These are phyloP conservation scores for Leucosticte australis DNA, from an alignment of 2,113 vertebrate genomes.

Conservation along the genomic window DNA sequence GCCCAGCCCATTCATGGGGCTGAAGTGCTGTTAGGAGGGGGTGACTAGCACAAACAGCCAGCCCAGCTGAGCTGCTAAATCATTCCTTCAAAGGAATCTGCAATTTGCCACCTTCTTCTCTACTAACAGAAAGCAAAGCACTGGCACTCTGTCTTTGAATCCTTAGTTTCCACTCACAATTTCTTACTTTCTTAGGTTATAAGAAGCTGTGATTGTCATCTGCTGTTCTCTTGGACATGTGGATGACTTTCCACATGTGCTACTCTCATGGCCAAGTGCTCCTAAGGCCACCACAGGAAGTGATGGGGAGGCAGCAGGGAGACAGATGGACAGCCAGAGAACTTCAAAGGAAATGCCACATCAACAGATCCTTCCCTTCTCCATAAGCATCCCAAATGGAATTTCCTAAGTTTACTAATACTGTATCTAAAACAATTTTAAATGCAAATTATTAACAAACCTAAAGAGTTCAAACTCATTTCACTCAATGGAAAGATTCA, in stretches of 20 bases:
- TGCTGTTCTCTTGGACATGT: not conserved
- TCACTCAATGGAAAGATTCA: not conserved
- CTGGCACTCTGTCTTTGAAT: not conserved
- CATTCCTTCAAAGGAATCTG: not conserved
- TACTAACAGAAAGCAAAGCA: not conserved
- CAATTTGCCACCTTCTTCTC: not conserved
- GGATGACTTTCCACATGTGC: slow-evolving; percentile 51
- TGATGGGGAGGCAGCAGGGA: slow-evolving; percentile 45
- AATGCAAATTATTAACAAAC: slow-evolving; percentile 6
- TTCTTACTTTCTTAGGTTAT: not conserved
- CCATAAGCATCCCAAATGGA: slow-evolving; percentile 15
- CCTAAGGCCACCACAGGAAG: slow-evolving; percentile 50
- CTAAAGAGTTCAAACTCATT: not conserved
- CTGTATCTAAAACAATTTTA: not conserved
- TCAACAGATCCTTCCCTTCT: slow-evolving; percentile 25
- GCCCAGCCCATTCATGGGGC: not conserved
- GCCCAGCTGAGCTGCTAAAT: not conserved
- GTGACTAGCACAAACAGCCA: not conserved
- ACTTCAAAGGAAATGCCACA: slow-evolving; percentile 60
- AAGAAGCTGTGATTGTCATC: slow-evolving; percentile 10
- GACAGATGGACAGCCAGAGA: slow-evolving; percentile 47
- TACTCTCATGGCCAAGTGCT: slow-evolving; percentile 15
- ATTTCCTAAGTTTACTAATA: slow-evolving; percentile 36
- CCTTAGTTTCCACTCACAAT: not conserved
- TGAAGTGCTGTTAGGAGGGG: not conserved